These are phyloP conservation scores for Phytoseiulus persimilis DNA, from an alignment of 2,888 invertebrate genomes.

Conservation along the genomic window DNA sequence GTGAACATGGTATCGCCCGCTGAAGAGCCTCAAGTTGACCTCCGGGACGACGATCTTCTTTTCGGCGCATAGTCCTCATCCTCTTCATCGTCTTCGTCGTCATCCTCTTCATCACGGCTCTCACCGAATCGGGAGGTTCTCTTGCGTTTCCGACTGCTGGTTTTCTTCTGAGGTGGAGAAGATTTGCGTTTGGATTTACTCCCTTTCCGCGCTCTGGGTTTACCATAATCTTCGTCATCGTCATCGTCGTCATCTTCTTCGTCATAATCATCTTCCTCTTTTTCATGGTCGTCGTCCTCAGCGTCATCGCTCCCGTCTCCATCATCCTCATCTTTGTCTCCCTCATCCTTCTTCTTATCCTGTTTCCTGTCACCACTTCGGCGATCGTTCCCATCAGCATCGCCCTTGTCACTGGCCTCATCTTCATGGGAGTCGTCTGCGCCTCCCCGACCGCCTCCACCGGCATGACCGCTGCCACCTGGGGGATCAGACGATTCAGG, in stretches of 20 bases:
- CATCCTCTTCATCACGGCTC: background rate
- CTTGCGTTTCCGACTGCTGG: conserved; percentile 26
- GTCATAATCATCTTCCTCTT: conserved; percentile 44
- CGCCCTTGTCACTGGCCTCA: conserved; percentile 25
- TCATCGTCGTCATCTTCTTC: conserved; percentile 23
- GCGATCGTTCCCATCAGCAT: conserved; percentile 33
- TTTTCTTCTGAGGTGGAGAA: conserved; percentile 41
- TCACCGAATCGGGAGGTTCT: conserved; percentile 15
- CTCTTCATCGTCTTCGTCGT: conserved; percentile 16
- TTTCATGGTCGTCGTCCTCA: background rate
- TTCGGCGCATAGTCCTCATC: conserved; percentile 36
- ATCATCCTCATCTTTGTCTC: conserved; percentile 31
- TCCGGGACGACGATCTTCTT: conserved; percentile 11
- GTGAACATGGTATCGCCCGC: background rate
- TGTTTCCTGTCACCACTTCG: background rate
- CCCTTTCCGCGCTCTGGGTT: conserved; percentile 45
- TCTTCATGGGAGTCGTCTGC: background rate
- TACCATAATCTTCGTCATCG: conserved; percentile 41
- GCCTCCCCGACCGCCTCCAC: background rate
- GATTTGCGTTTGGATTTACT: conserved; percentile 41
- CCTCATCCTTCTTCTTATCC: conserved; percentile 16
- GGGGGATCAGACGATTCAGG: background rate
- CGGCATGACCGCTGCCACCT: background rate
- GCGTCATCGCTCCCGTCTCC: background rate
- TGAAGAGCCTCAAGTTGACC: background rate